A percentile compares a stretch with the other conserved stretches of the same genome.
Evolutionary conservation across 2,113 vertebrate species (phyloP).

Genomic region (Notechis scutatus): DNA sequence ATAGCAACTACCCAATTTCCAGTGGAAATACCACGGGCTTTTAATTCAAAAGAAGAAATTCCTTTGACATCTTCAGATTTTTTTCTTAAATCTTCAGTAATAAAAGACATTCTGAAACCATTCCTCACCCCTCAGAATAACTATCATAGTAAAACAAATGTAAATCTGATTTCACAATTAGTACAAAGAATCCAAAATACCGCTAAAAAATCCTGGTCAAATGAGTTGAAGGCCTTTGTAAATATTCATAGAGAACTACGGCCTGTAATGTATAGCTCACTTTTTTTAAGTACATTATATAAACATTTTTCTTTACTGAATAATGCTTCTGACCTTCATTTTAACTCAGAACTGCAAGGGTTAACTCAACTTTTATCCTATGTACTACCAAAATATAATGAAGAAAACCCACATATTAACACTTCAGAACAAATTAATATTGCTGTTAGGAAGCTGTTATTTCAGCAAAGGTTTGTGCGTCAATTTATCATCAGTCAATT

Average conservation of each 20-base stretch:
- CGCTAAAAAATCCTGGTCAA: constrained; percentile 43
- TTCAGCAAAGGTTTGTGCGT: constrained; percentile 48
- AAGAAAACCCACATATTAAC: constrained; percentile 33
- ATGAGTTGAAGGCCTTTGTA: constrained; percentile 36
- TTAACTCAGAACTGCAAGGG: constrained; percentile 25
- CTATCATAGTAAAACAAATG: constrained; percentile 19
- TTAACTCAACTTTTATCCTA: constrained; percentile 43
- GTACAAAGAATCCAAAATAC: constrained; percentile 41
- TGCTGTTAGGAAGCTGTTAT: constrained; percentile 47
- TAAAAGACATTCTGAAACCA: constrained; percentile 38
- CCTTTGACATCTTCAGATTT: constrained; percentile 26
- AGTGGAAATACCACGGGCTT: not conserved
- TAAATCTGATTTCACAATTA: constrained; percentile 37
- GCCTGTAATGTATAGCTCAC: constrained; percentile 30
- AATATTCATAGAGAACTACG: constrained; percentile 38
- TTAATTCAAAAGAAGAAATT: constrained; percentile 23
- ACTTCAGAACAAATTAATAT: constrained; percentile 41
- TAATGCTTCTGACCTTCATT: constrained; percentile 19
- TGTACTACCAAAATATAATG: constrained; percentile 33
- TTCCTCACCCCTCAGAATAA: constrained; percentile 38
- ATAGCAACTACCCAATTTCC: not conserved
- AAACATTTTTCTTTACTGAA: constrained; percentile 38
- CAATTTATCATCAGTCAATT: constrained; percentile 52
- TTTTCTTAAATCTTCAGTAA: constrained; percentile 36
- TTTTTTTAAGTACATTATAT: constrained; percentile 46